Conservation (phyloP, 2,888 invertebrate genomes). For the Keiferia lycopersicella region DNA sequence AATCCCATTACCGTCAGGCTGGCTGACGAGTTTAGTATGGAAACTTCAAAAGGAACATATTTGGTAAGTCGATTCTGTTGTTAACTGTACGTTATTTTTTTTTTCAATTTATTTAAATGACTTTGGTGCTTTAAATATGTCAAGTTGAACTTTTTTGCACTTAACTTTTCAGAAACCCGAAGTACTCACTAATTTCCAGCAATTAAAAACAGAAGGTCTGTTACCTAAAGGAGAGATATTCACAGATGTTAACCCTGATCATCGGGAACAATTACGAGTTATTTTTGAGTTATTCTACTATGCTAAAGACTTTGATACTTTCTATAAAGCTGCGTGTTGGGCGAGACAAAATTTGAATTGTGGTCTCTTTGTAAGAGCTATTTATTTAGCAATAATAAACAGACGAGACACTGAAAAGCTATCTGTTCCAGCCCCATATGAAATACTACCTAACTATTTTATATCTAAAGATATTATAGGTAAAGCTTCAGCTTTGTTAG, state of each 20-base stretch:
- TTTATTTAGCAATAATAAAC: constrained; percentile 80
- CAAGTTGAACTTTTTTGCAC: neutral
- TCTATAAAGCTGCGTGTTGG: constrained; percentile 82
- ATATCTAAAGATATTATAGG: constrained; percentile 82
- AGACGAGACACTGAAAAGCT: constrained; percentile 81
- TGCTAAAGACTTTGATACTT: constrained; percentile 80
- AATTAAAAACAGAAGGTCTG: constrained; percentile 52
- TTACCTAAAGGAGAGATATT: constrained; percentile 66
- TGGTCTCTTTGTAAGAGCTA: constrained; percentile 82
- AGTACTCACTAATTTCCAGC: constrained; percentile 52
- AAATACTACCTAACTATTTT: constrained; percentile 85
- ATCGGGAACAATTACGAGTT: constrained; percentile 57
- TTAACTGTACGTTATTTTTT: neutral
- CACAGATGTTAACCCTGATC: constrained; percentile 59
- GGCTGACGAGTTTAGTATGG: constrained; percentile 56
- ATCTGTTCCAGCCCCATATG: constrained; percentile 84
- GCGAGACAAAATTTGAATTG: constrained; percentile 83
- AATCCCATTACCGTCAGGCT: constrained; percentile 49
- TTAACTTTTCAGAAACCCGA: constrained; percentile 55
- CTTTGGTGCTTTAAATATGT: neutral
- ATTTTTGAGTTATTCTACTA: constrained; percentile 76
- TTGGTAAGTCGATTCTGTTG: constrained; percentile 46
- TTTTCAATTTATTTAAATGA: no score
- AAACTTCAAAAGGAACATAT: constrained; percentile 54
- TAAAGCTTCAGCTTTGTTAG: constrained; percentile 59